phyloP scores from a whole-genome alignment of 2,888 invertebrate genomes.

The Tenthredo distinguenda region DNA sequence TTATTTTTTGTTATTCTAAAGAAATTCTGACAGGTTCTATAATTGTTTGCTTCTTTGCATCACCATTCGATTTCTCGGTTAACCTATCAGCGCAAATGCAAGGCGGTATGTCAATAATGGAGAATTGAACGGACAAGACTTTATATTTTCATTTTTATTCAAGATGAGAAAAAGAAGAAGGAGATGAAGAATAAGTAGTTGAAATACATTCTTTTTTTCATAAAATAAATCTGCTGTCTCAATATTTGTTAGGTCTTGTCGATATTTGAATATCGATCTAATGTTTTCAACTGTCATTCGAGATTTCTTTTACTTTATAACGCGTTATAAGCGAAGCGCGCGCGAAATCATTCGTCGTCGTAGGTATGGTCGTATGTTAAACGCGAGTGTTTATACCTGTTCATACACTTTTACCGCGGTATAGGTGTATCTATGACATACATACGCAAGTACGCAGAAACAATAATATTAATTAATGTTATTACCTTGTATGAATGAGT shows the following conservation, averaged over 20 bases:
- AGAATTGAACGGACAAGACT: neutral
- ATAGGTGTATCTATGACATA: neutral
- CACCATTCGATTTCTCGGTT: neutral
- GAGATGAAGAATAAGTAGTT: neutral
- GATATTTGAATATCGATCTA: neutral
- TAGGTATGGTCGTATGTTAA: neutral
- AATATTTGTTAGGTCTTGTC: neutral
- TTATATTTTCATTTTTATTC: neutral
- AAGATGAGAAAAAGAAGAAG: neutral
- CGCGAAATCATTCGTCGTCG: neutral
- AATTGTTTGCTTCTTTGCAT: neutral
- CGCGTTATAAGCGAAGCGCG: neutral
- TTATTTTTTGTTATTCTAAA: conserved; percentile 43
- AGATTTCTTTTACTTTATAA: neutral
- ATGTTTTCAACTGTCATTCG: neutral
- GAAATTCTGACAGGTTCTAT: neutral
- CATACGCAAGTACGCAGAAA: neutral
- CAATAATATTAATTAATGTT: neutral
- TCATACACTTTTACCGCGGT: neutral
- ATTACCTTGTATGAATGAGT: neutral
- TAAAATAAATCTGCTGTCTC: neutral
- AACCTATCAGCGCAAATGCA: neutral
- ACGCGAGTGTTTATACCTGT: conserved; percentile 27
- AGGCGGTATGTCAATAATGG: neutral
- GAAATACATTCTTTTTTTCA: neutral